A percentile compares a stretch with the other conserved stretches of the same genome.
Conservation (phyloP, 2,888 invertebrate species). For the Dermolepida albohirtum region DNA sequence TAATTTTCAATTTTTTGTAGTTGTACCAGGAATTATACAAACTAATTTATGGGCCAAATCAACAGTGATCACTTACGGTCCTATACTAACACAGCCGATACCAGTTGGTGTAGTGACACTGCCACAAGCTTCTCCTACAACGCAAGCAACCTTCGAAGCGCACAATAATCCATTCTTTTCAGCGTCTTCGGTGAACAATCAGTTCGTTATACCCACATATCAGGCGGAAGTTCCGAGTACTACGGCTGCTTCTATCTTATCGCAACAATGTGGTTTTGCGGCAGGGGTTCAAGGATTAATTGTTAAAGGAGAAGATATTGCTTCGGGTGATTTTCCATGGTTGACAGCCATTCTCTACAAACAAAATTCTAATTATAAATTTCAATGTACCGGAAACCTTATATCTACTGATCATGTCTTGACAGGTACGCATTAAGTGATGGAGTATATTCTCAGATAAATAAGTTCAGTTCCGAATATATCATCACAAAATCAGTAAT, state of each 20-base stretch:
- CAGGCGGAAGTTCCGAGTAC: not conserved
- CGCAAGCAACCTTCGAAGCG: not conserved
- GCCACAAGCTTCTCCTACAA: not conserved
- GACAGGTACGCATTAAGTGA: conserved; percentile 54
- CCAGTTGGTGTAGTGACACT: not conserved
- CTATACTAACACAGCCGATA: conserved; percentile 2
- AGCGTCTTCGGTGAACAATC: not conserved
- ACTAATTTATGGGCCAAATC: conserved; percentile 22
- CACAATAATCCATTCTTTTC: too few species aligned
- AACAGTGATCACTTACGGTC: conserved; percentile 5
- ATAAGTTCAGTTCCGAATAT: too few species aligned
- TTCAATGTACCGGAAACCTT: conserved; percentile 59
- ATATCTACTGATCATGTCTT: conserved; percentile 56
- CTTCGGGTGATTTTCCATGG: conserved; percentile 57
- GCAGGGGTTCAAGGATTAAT: conserved; percentile 52
- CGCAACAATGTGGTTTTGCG: conserved; percentile 47
- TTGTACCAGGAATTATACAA: conserved; percentile 18
- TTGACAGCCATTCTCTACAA: conserved; percentile 54
- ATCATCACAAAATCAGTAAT: too few species aligned
- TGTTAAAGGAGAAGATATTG: conserved; percentile 51
- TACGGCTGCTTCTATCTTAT: not conserved
- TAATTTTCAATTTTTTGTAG: not conserved
- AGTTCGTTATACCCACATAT: not conserved
- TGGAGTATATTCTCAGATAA: too few species aligned
- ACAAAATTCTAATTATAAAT: conserved; percentile 53